phyloP scores from a whole-genome alignment of 2,888 invertebrate genomes.

The Spodoptera picta region DNA sequence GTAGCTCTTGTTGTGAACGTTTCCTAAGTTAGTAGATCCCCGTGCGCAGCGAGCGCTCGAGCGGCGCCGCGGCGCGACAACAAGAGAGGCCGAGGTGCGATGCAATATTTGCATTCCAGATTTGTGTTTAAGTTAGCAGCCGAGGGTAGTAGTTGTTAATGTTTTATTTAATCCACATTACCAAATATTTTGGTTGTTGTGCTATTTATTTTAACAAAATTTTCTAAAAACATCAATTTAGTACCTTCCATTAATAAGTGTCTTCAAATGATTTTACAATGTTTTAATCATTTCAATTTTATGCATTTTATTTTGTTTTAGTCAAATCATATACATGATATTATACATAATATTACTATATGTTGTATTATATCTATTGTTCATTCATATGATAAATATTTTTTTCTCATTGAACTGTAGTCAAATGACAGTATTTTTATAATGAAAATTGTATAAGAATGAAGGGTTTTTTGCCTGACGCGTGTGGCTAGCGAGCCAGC shows the following conservation, averaged over 20 bases:
- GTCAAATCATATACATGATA: conserved; percentile 87
- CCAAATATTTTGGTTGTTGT: conserved; percentile 88
- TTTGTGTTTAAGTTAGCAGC: conserved; percentile 85
- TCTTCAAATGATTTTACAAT: conserved; percentile 84
- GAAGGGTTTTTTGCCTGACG: conserved; percentile 82
- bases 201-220: conserved; percentile 84
- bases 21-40: conserved; percentile 69
- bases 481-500: conserved; percentile 48
- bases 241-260: conserved; percentile 85
- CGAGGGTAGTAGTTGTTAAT: conserved; percentile 83
- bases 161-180: conserved; percentile 83
- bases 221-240: conserved; percentile 82
- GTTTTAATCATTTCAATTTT: conserved; percentile 87
- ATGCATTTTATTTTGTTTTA: conserved; percentile 88
- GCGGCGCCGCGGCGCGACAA: conserved; percentile 53
- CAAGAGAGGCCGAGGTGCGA: conserved; percentile 81
- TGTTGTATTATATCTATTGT: conserved; percentile 85
- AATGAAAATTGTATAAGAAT: conserved; percentile 87
- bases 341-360: conserved; percentile 80
- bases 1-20: conserved; percentile 78
- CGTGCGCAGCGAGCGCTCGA: conserved; percentile 49
- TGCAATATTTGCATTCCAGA: conserved; percentile 89
- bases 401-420: conserved; percentile 88
- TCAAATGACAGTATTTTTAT: conserved; percentile 90
- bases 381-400: conserved; percentile 83